Evolutionary conservation across 2,888 invertebrate species (phyloP).

Genomic region (Diarsia brunnea): DNA sequence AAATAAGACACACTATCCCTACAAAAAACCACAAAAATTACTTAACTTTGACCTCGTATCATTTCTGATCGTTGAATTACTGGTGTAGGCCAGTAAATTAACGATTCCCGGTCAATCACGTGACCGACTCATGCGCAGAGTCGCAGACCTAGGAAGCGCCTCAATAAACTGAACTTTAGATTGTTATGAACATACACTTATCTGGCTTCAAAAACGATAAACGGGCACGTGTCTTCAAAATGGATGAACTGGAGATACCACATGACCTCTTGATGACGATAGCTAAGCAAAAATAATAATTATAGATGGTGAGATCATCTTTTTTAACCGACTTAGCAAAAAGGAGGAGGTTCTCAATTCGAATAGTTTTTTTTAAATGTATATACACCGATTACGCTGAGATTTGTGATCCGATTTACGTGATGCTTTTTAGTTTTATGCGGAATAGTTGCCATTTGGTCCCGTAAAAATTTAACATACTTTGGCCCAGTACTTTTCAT

Average conservation of each 20-base stretch:
- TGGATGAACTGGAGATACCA: constrained; percentile 44
- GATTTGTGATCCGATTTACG: no score
- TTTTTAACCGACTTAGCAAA: no score
- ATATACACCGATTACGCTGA: no score
- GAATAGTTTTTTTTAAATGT: no score
- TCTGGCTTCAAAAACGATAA: constrained; percentile 47
- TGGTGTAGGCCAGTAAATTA: background rate
- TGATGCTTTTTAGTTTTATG: no score
- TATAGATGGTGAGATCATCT: background rate
- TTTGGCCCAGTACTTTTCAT: no score
- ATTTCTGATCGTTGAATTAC: no score
- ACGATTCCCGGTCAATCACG: constrained; percentile 28
- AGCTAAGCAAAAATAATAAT: background rate
- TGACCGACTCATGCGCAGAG: constrained; percentile 41
- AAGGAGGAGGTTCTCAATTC: no score
- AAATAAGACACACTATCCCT: background rate
- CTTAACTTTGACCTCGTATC: background rate
- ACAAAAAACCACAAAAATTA: background rate
- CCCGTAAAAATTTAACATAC: no score
- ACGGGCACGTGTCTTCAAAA: constrained; percentile 50
- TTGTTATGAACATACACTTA: constrained; percentile 57
- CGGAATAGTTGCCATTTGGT: no score
- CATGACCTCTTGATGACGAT: constrained; percentile 31
- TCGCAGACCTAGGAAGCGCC: constrained; percentile 54
- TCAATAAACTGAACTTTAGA: constrained; percentile 62